Conservation (phyloP, 1,140 invertebrate species). For the Eumaeus atala region DNA sequence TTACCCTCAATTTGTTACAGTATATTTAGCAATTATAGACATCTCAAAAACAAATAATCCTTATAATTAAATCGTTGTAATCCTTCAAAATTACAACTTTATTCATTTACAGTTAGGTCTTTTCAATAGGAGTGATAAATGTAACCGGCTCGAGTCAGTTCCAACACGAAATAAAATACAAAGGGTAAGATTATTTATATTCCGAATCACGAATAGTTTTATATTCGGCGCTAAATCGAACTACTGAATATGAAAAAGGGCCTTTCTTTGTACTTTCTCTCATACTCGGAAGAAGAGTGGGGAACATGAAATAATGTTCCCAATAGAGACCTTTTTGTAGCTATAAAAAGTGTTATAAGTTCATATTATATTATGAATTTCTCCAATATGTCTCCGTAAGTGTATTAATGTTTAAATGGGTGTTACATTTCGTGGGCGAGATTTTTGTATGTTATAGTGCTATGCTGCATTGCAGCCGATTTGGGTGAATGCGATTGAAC, state of each 20-base stretch:
- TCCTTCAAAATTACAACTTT: too few relatives aligned
- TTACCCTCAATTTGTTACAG: too few relatives aligned
- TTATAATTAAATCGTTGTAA: too few relatives aligned
- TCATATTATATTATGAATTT: conserved; percentile 2
- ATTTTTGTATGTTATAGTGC: too few relatives aligned
- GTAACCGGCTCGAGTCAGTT: background rate
- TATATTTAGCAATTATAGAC: too few relatives aligned
- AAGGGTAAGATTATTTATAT: conserved; percentile 9
- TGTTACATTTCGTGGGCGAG: too few relatives aligned
- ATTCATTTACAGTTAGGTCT: too few relatives aligned
- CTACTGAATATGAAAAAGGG: conserved; percentile 11
- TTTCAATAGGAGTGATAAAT: too few relatives aligned
- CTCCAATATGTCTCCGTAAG: background rate
- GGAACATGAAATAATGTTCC: background rate
- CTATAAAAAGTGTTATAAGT: conserved; percentile 10
- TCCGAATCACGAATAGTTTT: conserved; percentile 8
- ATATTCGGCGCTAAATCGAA: conserved; percentile 10
- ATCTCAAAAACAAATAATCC: too few relatives aligned
- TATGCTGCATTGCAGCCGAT: too few relatives aligned
- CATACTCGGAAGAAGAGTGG: background rate
- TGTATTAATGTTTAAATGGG: too few relatives aligned
- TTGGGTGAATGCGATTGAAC: too few relatives aligned
- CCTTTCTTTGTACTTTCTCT: background rate
- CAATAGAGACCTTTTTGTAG: conserved; percentile 9
- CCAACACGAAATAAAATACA: conserved; percentile 3